Percentiles rank a stretch among this genome's conserved stretches.
These are phyloP conservation scores for Peromyscus californicus DNA, from an alignment of 2,113 vertebrate species.

Conservation along the genomic window DNA sequence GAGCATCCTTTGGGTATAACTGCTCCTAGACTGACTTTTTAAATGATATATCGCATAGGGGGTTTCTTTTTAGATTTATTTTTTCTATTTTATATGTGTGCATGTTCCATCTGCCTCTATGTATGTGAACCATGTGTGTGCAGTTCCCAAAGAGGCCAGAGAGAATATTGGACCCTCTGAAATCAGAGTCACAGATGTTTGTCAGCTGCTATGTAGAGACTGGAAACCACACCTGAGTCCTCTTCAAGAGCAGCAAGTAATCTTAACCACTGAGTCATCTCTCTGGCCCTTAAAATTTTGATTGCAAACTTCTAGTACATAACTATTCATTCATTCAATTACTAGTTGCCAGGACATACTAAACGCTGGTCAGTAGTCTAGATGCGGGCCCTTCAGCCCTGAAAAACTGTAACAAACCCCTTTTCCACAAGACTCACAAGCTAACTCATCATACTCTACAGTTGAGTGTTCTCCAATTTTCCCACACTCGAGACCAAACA, in stretches of 20 bases:
- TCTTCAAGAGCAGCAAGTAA: background rate
- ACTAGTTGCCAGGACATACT: background rate
- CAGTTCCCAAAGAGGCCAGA: background rate
- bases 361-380: background rate
- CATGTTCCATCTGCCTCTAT: background rate
- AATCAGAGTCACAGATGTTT: background rate
- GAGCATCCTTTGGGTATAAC: background rate
- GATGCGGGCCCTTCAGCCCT: background rate
- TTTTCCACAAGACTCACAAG: background rate
- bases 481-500: background rate
- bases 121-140: background rate
- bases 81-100: background rate
- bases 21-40: background rate
- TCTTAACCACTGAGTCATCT: background rate
- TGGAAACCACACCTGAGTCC: too few species aligned
- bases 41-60: background rate
- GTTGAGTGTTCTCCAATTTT: background rate
- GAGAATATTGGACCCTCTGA: background rate
- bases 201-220: background rate
- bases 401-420: background rate
- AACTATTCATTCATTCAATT: background rate
- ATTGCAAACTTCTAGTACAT: background rate
- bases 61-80: background rate
- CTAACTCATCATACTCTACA: background rate
- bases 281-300: background rate